phyloP scores from a whole-genome alignment of 2,888 invertebrate species.

The Leptinotarsa peninsularis region DNA sequence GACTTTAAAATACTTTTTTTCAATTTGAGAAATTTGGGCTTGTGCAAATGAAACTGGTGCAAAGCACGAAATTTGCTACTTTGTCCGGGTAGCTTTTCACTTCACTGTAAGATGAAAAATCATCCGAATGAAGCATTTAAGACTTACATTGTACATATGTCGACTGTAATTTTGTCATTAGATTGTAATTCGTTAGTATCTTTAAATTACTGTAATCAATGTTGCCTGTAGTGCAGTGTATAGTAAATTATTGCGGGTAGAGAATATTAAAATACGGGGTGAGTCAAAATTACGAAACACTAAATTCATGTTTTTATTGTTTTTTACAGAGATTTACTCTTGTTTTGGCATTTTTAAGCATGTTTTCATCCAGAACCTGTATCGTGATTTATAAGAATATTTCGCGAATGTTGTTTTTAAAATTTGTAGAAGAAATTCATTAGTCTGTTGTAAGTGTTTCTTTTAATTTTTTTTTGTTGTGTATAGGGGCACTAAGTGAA shows the following conservation, averaged over 20 bases:
- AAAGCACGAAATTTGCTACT: constrained; percentile 57
- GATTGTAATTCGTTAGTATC: constrained; percentile 64
- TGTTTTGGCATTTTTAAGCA: no score
- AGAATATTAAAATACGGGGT: constrained; percentile 54
- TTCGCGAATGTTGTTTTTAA: no score
- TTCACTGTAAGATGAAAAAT: constrained; percentile 55
- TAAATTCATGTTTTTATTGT: neutral
- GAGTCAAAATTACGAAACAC: constrained; percentile 51
- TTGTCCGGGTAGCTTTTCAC: constrained; percentile 43
- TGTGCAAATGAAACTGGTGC: constrained; percentile 63
- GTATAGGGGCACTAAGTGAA: no score
- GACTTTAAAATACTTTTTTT: constrained; percentile 47
- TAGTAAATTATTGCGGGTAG: constrained; percentile 67
- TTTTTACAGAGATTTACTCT: neutral
- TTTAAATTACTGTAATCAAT: constrained; percentile 62
- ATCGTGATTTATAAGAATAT: no score
- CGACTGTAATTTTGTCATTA: constrained; percentile 65
- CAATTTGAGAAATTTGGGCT: constrained; percentile 58
- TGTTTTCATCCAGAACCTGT: no score
- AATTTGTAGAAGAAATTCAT: no score
- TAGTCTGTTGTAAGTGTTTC: no score
- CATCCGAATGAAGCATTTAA: constrained; percentile 56
- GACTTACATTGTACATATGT: constrained; percentile 63
- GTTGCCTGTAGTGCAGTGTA: constrained; percentile 67
- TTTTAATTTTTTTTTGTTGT: no score